Conservation (phyloP, 1,140 invertebrate genomes). For the Mycetomoellerius zeteki region DNA sequence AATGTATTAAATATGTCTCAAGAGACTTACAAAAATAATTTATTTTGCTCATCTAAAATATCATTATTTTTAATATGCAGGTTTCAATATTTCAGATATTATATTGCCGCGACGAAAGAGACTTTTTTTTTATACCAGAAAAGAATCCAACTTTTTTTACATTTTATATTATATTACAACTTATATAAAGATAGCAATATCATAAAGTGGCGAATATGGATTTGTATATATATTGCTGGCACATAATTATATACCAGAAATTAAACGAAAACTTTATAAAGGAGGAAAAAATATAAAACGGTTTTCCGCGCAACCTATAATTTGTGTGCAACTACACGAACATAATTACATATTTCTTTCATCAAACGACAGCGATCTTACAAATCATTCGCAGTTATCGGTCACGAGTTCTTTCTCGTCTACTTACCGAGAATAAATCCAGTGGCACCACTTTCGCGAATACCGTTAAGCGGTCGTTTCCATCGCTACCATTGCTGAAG, state of each 20-base stretch:
- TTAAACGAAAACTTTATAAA: slow-evolving; percentile 33
- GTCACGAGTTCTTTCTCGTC: slow-evolving; percentile 14
- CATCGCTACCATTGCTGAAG: slow-evolving; percentile 16
- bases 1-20: background rate
- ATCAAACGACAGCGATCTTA: slow-evolving; percentile 45
- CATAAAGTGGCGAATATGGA: background rate
- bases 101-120: background rate
- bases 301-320: slow-evolving; percentile 41
- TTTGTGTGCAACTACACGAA: slow-evolving; percentile 30
- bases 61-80: background rate
- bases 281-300: slow-evolving; percentile 5
- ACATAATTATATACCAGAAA: slow-evolving; percentile 45
- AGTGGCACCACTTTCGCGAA: slow-evolving; percentile 49
- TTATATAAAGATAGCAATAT: slow-evolving; percentile 10
- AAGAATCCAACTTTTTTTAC: background rate
- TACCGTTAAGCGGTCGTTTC: slow-evolving; percentile 44
- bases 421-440: slow-evolving; percentile 31
- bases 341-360: slow-evolving; percentile 57
- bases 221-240: background rate
- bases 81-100: background rate
- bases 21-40: background rate
- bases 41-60: background rate
- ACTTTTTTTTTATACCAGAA: too few relatives aligned
- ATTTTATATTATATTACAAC: background rate
- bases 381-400: slow-evolving; percentile 35